Percentiles rank a stretch among this genome's conserved stretches.
Conservation (phyloP, 2,113 vertebrate species). For the Cervus canadensis region DNA sequence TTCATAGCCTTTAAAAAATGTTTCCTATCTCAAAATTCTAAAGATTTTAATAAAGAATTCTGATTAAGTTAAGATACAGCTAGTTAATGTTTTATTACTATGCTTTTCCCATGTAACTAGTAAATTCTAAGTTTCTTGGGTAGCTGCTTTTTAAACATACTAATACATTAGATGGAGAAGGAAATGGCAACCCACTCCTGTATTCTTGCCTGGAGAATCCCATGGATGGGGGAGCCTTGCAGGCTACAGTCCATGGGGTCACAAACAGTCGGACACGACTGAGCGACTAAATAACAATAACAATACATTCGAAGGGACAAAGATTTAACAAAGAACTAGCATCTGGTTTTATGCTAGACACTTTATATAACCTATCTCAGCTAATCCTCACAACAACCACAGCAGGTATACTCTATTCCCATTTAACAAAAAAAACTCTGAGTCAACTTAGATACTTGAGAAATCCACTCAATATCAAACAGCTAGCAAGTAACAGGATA, state of each 20-base stretch:
- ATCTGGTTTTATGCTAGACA: not conserved
- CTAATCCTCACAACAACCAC: not conserved
- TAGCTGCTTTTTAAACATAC: not conserved
- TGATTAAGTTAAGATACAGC: not conserved
- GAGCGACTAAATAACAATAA: not conserved
- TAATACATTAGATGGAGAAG: not conserved
- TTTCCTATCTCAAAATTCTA: conserved; percentile 14
- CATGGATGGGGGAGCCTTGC: too few species aligned
- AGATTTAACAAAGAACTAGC: not conserved
- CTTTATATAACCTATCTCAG: not conserved
- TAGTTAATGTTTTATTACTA: not conserved
- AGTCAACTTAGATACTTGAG: not conserved
- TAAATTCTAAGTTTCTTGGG: conserved; percentile 10
- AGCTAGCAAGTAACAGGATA: not conserved
- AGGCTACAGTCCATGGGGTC: too few species aligned
- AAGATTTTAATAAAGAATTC: not conserved
- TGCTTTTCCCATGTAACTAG: not conserved
- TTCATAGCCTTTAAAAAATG: conserved; percentile 26
- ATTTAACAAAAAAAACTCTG: not conserved
- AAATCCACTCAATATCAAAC: not conserved
- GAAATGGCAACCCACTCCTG: too few species aligned
- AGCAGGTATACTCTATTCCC: not conserved
- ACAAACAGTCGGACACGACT: too few species aligned
- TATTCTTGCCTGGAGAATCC: too few species aligned
- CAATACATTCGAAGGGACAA: not conserved